Percentiles rank a stretch among this genome's conserved stretches.
phyloP scores from a whole-genome alignment of 2,888 invertebrate species.

The Acronicta leporina region DNA sequence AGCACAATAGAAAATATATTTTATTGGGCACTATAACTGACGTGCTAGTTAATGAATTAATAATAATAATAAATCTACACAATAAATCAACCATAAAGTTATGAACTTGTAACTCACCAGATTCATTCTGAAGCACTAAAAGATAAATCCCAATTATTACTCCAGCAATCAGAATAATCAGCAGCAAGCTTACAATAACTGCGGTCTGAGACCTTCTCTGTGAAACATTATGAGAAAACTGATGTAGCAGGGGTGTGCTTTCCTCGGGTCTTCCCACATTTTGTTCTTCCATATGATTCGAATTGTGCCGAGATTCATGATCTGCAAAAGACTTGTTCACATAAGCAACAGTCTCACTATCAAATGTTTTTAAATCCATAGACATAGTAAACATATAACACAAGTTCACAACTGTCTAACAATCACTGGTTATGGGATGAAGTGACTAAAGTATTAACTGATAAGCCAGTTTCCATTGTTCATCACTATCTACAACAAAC shows the following conservation, averaged over 20 bases:
- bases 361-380: slow-evolving; percentile 37
- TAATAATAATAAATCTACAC: no score
- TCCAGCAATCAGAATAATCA: slow-evolving; percentile 72
- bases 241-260: slow-evolving; percentile 68
- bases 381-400: slow-evolving; percentile 21
- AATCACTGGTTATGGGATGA: slow-evolving; percentile 30
- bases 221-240: slow-evolving; percentile 56
- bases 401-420: slow-evolving; percentile 1
- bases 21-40: no score
- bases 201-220: slow-evolving; percentile 59
- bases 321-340: slow-evolving; percentile 61
- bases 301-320: slow-evolving; percentile 74
- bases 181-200: slow-evolving; percentile 65
- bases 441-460: slow-evolving; percentile 30
- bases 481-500: slow-evolving; percentile 42
- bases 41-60: no score
- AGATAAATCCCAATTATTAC: slow-evolving; percentile 78
- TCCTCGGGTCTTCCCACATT: slow-evolving; percentile 53
- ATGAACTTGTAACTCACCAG: slow-evolving; percentile 65
- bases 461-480: slow-evolving; percentile 41
- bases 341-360: slow-evolving; percentile 18
- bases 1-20: no score
- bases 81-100: background rate
- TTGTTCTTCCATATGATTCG: slow-evolving; percentile 59
- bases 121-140: slow-evolving; percentile 71